Conservation (phyloP, 2,113 vertebrate genomes). For the Megaleporinus macrocephalus region DNA sequence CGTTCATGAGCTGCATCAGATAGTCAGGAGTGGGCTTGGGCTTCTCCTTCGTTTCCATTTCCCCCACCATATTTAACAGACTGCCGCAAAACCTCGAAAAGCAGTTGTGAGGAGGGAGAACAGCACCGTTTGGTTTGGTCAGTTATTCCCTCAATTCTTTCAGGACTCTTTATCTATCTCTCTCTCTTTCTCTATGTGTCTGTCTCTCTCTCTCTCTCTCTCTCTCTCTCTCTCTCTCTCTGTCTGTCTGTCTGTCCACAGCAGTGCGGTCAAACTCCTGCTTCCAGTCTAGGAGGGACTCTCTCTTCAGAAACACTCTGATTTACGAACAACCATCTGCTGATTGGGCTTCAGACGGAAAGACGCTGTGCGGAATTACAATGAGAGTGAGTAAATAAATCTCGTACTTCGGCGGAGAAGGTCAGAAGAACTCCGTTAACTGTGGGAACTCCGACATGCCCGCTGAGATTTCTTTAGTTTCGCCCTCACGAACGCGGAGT, state of each 20-base stretch:
- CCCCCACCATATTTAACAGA: constrained; percentile 84
- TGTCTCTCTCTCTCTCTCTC: neutral
- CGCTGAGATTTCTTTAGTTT: constrained; percentile 36
- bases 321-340: neutral
- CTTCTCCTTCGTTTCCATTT: constrained; percentile 97
- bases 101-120: neutral
- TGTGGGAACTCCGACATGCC: constrained; percentile 53
- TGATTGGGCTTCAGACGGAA: neutral
- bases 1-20: constrained; percentile 98
- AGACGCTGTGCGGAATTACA: neutral
- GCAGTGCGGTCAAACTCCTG: neutral
- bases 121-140: neutral
- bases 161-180: neutral
- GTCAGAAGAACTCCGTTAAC: constrained; percentile 33
- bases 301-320: neutral
- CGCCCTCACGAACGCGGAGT: neutral
- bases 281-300: neutral
- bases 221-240: neutral
- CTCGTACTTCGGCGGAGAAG: neutral
- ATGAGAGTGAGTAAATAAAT: neutral
- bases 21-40: constrained; percentile 98
- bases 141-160: neutral
- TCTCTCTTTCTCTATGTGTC: too few relatives aligned
- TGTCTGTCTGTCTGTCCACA: neutral
- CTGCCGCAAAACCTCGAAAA: neutral